A percentile compares a stretch with the other conserved stretches of the same genome.
phyloP scores from a whole-genome alignment of 92 coral and sea anemone genomes.

The Palythoa heliodiscus region DNA sequence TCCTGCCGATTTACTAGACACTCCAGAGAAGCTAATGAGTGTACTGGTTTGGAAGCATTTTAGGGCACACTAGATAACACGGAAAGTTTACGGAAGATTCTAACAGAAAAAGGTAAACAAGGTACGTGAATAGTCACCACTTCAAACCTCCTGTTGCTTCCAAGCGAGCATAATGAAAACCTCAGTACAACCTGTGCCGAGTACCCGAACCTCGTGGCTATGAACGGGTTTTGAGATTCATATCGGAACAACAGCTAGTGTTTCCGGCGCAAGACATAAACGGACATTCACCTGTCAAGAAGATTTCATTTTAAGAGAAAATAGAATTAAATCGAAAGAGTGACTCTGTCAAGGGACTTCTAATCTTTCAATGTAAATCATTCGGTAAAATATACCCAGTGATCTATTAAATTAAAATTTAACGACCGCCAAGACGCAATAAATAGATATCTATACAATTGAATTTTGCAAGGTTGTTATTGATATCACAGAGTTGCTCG shows the following conservation, averaged over 20 bases:
- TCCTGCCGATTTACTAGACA: conserved; percentile 94
- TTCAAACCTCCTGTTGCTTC: background rate
- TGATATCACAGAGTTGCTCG: conserved; percentile 27
- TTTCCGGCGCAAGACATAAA: background rate
- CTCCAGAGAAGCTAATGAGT: conserved; percentile 95
- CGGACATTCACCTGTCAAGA: background rate
- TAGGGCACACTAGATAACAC: background rate
- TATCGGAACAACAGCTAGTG: background rate
- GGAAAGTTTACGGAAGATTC: background rate
- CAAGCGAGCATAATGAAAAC: background rate
- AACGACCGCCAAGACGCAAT: conserved; percentile 33
- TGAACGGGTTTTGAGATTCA: background rate
- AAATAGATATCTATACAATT: conserved; percentile 22
- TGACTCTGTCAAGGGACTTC: background rate
- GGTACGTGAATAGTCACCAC: no score
- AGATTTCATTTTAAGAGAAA: background rate
- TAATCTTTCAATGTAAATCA: background rate
- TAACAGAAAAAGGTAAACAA: background rate
- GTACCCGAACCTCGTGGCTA: background rate
- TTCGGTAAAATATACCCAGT: conserved; percentile 10
- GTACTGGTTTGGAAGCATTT: conserved; percentile 75
- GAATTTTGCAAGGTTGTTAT: conserved; percentile 26
- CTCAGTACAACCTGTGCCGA: background rate
- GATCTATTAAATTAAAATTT: conserved; percentile 44
- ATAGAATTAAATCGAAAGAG: background rate